Evolutionary conservation across 2,797 vertebrate genomes (phyloP).

Genomic region (Gallinago nigripennis): DNA sequence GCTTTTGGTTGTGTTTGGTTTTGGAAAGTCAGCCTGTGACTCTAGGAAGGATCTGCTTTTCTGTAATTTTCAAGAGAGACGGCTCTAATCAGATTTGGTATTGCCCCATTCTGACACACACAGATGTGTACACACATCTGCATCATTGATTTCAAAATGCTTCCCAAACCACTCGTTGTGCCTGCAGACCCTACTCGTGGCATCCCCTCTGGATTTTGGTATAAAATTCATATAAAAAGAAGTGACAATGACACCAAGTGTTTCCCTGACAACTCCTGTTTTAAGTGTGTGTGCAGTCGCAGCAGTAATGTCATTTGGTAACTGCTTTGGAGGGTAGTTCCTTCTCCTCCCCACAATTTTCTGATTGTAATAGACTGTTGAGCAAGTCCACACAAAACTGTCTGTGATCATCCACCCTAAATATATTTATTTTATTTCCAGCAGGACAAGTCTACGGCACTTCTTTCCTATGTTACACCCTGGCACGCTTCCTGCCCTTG

Average conservation of each 20-base stretch:
- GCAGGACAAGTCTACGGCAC: background rate
- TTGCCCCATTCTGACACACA: background rate
- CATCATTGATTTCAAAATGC: background rate
- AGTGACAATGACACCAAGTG: background rate
- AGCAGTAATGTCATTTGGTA: background rate
- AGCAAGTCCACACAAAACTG: background rate
- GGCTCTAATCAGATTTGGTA: background rate
- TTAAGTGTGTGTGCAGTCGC: background rate
- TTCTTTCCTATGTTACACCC: background rate
- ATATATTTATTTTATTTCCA: background rate
- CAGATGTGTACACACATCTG: background rate
- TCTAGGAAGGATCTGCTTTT: background rate
- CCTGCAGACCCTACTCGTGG: background rate
- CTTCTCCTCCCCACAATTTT: background rate
- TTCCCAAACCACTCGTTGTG: background rate
- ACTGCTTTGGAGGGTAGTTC: background rate
- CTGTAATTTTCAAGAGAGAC: background rate
- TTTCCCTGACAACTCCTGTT: background rate
- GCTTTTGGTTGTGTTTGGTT: background rate
- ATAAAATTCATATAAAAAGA: background rate
- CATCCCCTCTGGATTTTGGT: background rate
- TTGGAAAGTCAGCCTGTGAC: background rate
- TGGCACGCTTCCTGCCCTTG: background rate
- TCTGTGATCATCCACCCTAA: background rate
- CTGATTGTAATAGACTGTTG: background rate